Evolutionary conservation across 2,113 vertebrate genomes (phyloP), one percentile per base, ranked within the genome.

Genomic region (Takifugu bimaculatus): DNA sequence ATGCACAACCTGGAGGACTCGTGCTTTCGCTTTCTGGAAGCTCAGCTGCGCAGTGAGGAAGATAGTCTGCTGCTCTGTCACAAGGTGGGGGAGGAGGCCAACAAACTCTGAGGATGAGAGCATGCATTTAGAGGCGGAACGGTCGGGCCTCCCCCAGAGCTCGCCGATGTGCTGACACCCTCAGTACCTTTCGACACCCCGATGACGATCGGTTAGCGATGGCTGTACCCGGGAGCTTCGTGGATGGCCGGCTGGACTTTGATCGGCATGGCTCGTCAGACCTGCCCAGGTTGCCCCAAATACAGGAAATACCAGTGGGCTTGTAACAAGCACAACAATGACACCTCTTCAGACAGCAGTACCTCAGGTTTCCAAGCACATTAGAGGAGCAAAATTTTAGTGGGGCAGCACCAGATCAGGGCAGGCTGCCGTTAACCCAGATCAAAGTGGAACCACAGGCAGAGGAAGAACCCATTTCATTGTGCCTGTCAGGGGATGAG

Each of bases 1-100:
- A 96, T 99, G 93, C 96, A 99, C 90, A 99, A 99, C 91, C 92
- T 99, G 70, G 97, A 99, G 90, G 97, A 99, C 87, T 99, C 97
- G 49, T 98, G 97, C 92, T 99, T 99, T 91, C 94, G 96, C 80
- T 99, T 99, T 85, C 93, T 99, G 82, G 96, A 99, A 86, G 95
- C 94, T 0, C 95, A 99, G 57, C 92, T 99, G 74, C 92, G 94
- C 77, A 96, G 93, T 63, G 93, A 95, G 0, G 94, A 97, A 68
- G 95, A 96, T 75, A 90, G 93, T 71, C 80, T 96, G 73, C 91
- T 94, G 60, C 91, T 94, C 74, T 93, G 93, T 90, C 92, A 91
- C 42, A 97, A 95, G 87, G 94, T 90, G 70, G 88, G 89, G 1
- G 58, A 90, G 2, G 81, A 77, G 80, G 90, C 81, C 43, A 92